Evolutionary conservation across 2,113 vertebrate species (phyloP), one percentile per base, ranked within the genome.

Genomic region (Neopipo cinnamomea): DNA sequence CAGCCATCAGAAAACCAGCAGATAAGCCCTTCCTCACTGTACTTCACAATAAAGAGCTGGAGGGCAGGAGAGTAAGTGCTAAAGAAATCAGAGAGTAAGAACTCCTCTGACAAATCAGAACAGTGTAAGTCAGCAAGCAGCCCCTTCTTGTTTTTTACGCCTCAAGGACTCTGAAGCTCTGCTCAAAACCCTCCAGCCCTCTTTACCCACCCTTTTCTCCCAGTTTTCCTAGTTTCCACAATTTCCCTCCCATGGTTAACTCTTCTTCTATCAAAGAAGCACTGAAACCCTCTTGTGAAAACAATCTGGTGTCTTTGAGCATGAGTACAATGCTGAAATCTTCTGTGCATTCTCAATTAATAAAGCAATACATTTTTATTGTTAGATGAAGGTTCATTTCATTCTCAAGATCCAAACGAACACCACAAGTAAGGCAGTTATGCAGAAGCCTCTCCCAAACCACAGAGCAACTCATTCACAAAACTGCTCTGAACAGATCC

Each of bases 291-390:
- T 72, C 76, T 31, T 49, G 30, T 53, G 37, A 47, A 88, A 85
- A 78, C 33, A 33, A 12, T 61, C 68, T n/a, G 35, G n/a, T 88
- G 2, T 21, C 90, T 66, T 70, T 66, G 23, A 93, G 31, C 49
- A 8, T 5, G 19, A 89, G 11, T 25, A 47, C 41, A 61, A 56
- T 7, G n/a, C 53, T 46, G n/a, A 90, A 76, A 18, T 55, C 88
- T 80, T 94, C 91, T 33, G 27, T 65, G 75, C 50, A 59, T 71
- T 91, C 37, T 39, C 86, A 63, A 88, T 93, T 86, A 95, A 95
- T 72, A 81, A 79, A 2, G 19, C 92, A 86, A 92, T 86, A 71
- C 6, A 46, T 55, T 62, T 83, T 88, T 95, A 93, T 50, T 77
- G 76, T 72, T 27, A 30, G 12, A 88, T 21, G 42, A 93, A 61